Base-by-base conservation (phyloP, 1,140 invertebrate species). In the Anastrepha ludens region DNA sequence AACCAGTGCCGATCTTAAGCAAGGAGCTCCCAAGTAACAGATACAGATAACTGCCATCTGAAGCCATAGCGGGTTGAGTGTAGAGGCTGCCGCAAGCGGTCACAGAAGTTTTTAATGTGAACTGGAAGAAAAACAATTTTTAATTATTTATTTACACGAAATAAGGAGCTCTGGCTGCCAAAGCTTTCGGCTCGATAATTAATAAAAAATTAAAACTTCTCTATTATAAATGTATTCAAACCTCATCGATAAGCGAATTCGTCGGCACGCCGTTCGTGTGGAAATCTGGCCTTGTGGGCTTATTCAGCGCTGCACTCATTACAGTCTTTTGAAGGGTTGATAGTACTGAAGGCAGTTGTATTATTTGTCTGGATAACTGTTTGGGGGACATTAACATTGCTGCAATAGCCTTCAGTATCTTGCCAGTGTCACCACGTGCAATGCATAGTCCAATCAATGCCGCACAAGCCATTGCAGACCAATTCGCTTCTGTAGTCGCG, bases 381-480 rank as follows among this genome's bases (percentile, higher is more conserved):
- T 96, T 94, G 8, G 97, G 95, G 88, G 96, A 98, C 97, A 98
- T 99, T 15, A 99, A 94, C 89, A 99, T 94, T 50, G 97, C 97
- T 20, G 97, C 96, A 55, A 98, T 95, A 17, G 98, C 97, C 91
- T 96, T 96, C 0, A 99, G 94, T 89, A 98, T 96, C 92, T 98
- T 97, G 55, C 98, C 97, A n/a, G 98, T 98, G 91, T 99, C 97
- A 2, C 98, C 98, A 87, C 97, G 94, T 1, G 98, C 98, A n/a
- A 99, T 96, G 47, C 98, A 97, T 70, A 99, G 94, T 88, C 97
- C 97, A 50, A 99, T 95, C 2, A 99, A 94, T 91, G 98, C 98
- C 3, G 98, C 96, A 93, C 97, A 98, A 65, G 98, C 97, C 86
- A 98, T 95, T 44, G 97, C 96, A 59, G 97, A 97, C 88, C 98